Percentiles rank a stretch among this genome's conserved stretches.
Evolutionary conservation across 2,888 invertebrate genomes (phyloP).

Genomic region (Philereme transversata): DNA sequence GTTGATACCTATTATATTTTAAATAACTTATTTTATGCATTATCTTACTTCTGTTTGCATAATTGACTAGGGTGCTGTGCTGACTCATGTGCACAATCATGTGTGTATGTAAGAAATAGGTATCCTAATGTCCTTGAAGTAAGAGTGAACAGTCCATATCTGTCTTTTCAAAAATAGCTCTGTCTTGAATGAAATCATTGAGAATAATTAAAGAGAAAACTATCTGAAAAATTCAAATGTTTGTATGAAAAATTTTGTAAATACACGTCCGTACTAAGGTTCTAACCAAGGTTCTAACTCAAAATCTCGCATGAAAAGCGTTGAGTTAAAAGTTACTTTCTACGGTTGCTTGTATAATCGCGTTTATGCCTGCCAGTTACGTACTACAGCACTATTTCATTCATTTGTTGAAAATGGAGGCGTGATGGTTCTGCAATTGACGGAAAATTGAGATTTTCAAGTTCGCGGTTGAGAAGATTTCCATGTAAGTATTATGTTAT

Average conservation of each 20-base stretch:
- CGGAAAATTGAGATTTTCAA: slow-evolving; percentile 71
- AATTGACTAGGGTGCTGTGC: no score
- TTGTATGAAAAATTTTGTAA: no score
- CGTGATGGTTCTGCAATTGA: slow-evolving; percentile 74
- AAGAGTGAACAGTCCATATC: not conserved
- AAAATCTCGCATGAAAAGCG: not conserved
- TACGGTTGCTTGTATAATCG: slow-evolving; percentile 28
- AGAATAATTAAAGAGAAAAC: no score
- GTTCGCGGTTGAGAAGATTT: slow-evolving; percentile 69
- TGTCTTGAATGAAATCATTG: no score
- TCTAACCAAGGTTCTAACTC: no score
- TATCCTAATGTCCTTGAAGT: slow-evolving; percentile 2
- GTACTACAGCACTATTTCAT: slow-evolving; percentile 55
- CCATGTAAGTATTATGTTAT: slow-evolving; percentile 58
- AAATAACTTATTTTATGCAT: no score
- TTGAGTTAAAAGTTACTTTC: slow-evolving; percentile 25
- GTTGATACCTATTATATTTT: no score
- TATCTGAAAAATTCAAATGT: no score
- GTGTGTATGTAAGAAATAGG: not conserved
- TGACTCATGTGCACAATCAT: not conserved
- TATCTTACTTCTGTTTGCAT: no score
- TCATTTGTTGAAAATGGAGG: slow-evolving; percentile 83
- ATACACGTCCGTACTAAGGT: no score
- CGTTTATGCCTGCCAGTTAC: slow-evolving; percentile 43
- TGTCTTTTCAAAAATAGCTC: slow-evolving; percentile 2